Percentiles rank a stretch among this genome's conserved stretches.
Conservation (phyloP, 2,888 invertebrate genomes). For the Doris montereyensis region DNA sequence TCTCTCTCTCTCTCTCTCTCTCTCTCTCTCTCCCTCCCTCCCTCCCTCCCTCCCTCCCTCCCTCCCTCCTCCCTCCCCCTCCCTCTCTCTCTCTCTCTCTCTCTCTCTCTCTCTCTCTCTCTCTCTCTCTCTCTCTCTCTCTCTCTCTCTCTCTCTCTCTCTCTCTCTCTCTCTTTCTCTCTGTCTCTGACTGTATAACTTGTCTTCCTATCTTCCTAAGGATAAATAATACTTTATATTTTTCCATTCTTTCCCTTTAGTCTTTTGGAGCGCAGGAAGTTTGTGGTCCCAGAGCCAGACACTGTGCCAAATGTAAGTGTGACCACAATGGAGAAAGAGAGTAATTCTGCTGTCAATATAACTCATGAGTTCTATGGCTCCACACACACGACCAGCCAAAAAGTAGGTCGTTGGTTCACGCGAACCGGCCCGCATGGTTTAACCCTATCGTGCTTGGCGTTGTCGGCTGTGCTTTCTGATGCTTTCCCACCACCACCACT, state of each 20-base stretch:
- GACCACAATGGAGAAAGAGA: conserved; percentile 51
- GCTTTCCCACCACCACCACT: not conserved
- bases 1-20: too few relatives aligned
- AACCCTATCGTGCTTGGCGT: too few relatives aligned
- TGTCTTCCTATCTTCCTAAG: not conserved
- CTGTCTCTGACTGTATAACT: not conserved
- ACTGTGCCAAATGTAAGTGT: conserved; percentile 53
- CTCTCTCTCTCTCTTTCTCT: too few relatives aligned
- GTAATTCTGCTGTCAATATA: conserved; percentile 62
- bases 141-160: too few relatives aligned
- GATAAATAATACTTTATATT: not conserved
- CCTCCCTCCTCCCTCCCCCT: too few relatives aligned
- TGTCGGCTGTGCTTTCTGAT: not conserved
- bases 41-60: not conserved
- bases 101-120: too few relatives aligned
- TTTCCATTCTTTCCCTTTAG: too few relatives aligned
- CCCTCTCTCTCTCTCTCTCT: too few relatives aligned
- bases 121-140: too few relatives aligned
- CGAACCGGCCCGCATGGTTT: not conserved
- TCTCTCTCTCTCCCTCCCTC: too few relatives aligned
- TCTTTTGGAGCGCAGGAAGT: conserved; percentile 66
- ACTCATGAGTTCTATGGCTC: conserved; percentile 69
- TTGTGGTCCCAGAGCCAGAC: conserved; percentile 66
- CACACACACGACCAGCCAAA: conserved; percentile 61
- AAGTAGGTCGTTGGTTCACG: conserved; percentile 41